phyloP scores from a whole-genome alignment of 2,888 invertebrate genomes.

The Sinhomidia bicolor region DNA sequence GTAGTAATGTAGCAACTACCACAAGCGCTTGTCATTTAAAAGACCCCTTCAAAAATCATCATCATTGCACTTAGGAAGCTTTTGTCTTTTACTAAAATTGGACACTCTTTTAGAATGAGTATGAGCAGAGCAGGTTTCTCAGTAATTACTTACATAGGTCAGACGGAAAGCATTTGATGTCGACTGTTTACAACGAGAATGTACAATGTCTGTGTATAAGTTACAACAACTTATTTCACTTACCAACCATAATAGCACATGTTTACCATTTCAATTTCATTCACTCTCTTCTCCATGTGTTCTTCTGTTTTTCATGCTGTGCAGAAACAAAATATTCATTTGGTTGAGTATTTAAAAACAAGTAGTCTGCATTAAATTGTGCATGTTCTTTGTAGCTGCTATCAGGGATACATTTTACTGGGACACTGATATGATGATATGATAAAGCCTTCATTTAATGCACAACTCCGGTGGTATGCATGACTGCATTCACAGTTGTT shows the following conservation, averaged over 20 bases:
- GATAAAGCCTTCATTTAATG: not conserved
- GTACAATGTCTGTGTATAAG: not conserved
- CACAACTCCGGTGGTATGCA: not conserved
- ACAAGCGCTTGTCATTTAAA: not conserved
- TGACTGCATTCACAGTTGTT: not conserved
- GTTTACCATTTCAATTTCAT: not conserved
- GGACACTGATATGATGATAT: too few relatives aligned
- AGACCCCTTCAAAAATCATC: not conserved
- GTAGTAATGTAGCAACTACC: too few relatives aligned
- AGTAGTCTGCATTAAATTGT: too few relatives aligned
- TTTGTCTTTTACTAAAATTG: too few relatives aligned
- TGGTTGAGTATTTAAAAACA: too few relatives aligned
- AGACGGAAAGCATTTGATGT: constrained; percentile 39
- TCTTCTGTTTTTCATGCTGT: too few relatives aligned
- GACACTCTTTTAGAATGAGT: too few relatives aligned
- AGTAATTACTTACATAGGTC: constrained; percentile 40
- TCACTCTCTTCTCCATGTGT: too few relatives aligned
- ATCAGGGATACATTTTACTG: too few relatives aligned
- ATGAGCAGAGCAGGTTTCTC: not conserved
- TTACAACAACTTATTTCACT: constrained; percentile 25
- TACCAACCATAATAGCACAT: not conserved
- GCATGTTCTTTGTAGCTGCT: too few relatives aligned
- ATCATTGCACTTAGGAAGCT: not conserved
- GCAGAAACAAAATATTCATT: too few relatives aligned
- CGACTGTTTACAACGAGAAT: constrained; percentile 8